Evolutionary conservation across 2,888 invertebrate genomes (phyloP).

Genomic region (Epinotia demarniana): DNA sequence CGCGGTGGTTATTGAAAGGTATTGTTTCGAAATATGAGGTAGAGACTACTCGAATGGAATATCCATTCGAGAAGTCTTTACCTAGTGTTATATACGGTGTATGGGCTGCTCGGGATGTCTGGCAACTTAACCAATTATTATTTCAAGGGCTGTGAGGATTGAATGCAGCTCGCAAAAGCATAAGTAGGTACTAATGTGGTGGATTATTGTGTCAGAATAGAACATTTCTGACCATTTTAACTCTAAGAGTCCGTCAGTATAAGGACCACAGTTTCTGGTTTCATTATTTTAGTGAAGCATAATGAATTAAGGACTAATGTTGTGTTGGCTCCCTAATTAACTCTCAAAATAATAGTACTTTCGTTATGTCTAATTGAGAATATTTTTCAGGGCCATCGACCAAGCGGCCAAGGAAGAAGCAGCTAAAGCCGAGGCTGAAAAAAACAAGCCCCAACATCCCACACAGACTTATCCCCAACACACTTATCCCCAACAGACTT

Average conservation of each 20-base stretch:
- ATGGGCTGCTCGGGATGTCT: neutral
- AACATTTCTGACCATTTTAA: neutral
- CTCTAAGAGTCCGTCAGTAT: neutral
- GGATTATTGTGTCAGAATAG: neutral
- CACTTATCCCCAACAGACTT: constrained; percentile 21
- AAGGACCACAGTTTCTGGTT: too few species aligned
- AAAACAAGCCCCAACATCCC: constrained; percentile 57
- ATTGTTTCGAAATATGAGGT: neutral
- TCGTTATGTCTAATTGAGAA: neutral
- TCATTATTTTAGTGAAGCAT: neutral
- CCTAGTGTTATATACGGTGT: neutral
- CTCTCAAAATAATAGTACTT: neutral
- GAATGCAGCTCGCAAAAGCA: neutral
- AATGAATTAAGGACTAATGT: neutral
- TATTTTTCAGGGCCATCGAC: constrained; percentile 62
- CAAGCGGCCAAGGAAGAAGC: constrained; percentile 69
- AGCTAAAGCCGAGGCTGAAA: constrained; percentile 62
- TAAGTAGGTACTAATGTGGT: neutral
- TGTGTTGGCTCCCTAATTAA: neutral
- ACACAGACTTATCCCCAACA: constrained; percentile 49
- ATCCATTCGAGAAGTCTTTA: too few species aligned
- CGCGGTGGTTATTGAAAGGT: neutral
- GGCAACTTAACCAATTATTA: neutral
- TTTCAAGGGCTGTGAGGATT: neutral
- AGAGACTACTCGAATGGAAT: too few species aligned